Evolutionary conservation across 2,888 invertebrate genomes (phyloP).

Genomic region (Protonemura montana): DNA sequence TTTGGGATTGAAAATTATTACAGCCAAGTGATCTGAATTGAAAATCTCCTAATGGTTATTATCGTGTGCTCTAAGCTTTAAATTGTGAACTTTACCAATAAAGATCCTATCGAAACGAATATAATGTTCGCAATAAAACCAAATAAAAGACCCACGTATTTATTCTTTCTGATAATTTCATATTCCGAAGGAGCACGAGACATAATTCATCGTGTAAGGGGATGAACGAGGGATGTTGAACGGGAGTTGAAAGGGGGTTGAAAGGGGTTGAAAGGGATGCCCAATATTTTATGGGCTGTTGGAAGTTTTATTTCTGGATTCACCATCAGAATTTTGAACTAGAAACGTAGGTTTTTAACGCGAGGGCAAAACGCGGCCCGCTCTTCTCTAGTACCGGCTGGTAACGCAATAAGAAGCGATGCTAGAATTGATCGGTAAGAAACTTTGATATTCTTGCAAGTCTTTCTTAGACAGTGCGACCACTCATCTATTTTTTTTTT

Average conservation of each 20-base stretch:
- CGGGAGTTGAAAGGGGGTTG: not conserved
- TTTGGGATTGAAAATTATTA: not conserved
- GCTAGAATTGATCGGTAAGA: not conserved
- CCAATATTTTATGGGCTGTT: not conserved
- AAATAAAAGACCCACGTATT: not conserved
- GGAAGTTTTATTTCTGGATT: not conserved
- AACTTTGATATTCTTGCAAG: not conserved
- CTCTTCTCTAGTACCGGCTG: no score
- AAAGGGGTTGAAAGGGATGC: not conserved
- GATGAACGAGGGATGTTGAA: not conserved
- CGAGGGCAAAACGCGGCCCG: not conserved
- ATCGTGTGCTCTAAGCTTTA: not conserved
- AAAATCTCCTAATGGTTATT: not conserved
- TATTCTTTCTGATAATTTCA: conserved; percentile 2
- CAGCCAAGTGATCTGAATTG: not conserved
- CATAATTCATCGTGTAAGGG: not conserved
- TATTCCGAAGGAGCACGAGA: not conserved
- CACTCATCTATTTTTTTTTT: no score
- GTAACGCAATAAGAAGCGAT: not conserved
- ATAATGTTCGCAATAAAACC: not conserved
- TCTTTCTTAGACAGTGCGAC: no score
- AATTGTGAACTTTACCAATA: not conserved
- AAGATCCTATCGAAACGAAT: not conserved
- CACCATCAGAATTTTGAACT: not conserved
- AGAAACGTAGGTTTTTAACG: not conserved